Conservation (phyloP, 2,797 vertebrate species). For the Arctocebus calabarensis region DNA sequence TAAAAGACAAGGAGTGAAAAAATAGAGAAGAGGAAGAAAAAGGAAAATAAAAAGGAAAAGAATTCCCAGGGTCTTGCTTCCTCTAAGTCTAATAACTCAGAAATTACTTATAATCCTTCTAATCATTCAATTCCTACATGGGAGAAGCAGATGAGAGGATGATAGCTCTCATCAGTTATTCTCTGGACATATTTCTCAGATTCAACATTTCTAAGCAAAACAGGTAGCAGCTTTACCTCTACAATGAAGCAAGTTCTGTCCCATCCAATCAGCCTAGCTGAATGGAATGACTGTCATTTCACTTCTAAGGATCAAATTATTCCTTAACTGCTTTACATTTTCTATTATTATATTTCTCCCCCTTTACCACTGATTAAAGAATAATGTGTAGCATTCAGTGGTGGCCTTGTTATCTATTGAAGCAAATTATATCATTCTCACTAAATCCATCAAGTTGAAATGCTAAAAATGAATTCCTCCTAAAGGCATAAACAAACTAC, state of each 20-base stretch:
- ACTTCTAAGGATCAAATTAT: not conserved
- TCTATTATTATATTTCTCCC: not conserved
- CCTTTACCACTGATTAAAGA: conserved; percentile 44
- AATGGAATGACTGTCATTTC: conserved; percentile 19
- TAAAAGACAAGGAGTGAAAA: not conserved
- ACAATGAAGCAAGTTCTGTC: not conserved
- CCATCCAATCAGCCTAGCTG: not conserved
- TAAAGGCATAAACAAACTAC: conserved; percentile 80
- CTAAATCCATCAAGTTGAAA: conserved; percentile 79
- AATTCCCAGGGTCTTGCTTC: not conserved
- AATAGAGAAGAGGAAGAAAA: not conserved
- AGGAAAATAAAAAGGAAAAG: not conserved
- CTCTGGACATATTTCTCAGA: not conserved
- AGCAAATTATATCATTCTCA: conserved; percentile 67
- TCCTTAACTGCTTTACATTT: not conserved
- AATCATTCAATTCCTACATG: conserved; percentile 20
- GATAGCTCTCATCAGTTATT: not conserved
- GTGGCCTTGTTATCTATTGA: conserved; percentile 39
- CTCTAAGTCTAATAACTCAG: conserved; percentile 4
- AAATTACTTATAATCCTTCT: conserved; percentile 40
- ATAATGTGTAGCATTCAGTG: not conserved
- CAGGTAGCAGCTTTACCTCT: conserved; percentile 29
- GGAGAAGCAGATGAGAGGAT: conserved; percentile 8
- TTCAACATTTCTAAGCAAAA: conserved; percentile 49
- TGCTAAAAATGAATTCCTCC: conserved; percentile 76